Percentiles rank a stretch among this genome's conserved stretches.
Conservation (phyloP, 1,140 invertebrate genomes). For the Drosophila ercepeae region DNA sequence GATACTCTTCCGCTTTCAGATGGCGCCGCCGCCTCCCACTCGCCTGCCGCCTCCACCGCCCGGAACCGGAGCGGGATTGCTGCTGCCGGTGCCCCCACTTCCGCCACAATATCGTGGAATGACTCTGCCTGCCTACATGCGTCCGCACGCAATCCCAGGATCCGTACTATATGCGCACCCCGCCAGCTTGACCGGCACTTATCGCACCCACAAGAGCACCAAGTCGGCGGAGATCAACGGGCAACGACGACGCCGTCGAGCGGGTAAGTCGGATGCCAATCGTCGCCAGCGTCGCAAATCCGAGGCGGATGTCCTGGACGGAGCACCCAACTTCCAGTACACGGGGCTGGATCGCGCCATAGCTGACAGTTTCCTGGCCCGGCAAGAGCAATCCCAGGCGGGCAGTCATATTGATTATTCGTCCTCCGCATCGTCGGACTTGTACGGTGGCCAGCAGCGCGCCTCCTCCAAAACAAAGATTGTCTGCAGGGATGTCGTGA, state of each 20-base stretch:
- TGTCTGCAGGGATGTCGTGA: conserved; percentile 69
- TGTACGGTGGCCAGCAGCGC: conserved; percentile 43
- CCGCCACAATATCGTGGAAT: conserved; percentile 63
- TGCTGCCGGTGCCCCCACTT: conserved; percentile 51
- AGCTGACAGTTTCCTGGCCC: conserved; percentile 76
- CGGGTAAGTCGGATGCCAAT: conserved; percentile 67
- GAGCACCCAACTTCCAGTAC: conserved; percentile 72
- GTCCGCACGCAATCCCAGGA: conserved; percentile 57
- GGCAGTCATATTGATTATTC: conserved; percentile 79
- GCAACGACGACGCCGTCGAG: conserved; percentile 60
- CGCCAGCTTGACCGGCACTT: conserved; percentile 58
- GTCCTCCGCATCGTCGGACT: conserved; percentile 65
- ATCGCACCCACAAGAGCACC: conserved; percentile 75
- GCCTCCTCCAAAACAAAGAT: conserved; percentile 76
- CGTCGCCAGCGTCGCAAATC: conserved; percentile 78
- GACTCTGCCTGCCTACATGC: conserved; percentile 66
- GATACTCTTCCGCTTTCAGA: background rate
- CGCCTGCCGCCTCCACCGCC: conserved; percentile 59
- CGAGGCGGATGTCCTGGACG: conserved; percentile 74
- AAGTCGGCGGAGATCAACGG: conserved; percentile 71
- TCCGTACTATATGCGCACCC: conserved; percentile 66
- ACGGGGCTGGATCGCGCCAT: conserved; percentile 76
- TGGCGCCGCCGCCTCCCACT: conserved; percentile 57
- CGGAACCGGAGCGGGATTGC: conserved; percentile 23
- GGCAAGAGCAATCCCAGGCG: conserved; percentile 74